phyloP scores from a whole-genome alignment of 2,113 vertebrate genomes.

The Leucopternis melanops region DNA sequence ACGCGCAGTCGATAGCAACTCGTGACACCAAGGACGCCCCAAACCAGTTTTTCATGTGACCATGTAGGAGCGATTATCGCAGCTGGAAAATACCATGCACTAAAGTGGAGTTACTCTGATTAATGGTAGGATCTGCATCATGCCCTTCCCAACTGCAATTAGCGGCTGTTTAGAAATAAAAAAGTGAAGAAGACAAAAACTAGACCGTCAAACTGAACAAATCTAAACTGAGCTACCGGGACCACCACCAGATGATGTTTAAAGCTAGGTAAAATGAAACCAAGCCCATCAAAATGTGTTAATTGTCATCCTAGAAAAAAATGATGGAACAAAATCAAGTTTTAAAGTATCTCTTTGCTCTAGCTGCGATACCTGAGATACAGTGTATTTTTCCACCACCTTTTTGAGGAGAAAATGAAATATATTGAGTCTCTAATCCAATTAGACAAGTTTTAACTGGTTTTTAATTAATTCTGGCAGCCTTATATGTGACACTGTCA shows the following conservation, averaged over 20 bases:
- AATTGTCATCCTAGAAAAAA: background rate
- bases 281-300: background rate
- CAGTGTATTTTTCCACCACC: background rate
- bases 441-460: no score
- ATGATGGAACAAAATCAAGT: background rate
- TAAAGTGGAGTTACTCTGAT: background rate
- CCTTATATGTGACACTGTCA: no score
- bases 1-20: background rate
- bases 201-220: accelerated
- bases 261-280: background rate
- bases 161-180: background rate
- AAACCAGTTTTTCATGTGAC: background rate
- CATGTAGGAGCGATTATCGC: background rate
- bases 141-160: accelerated
- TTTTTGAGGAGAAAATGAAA: no score
- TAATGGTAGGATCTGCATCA: background rate
- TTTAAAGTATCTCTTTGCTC: background rate
- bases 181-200: background rate
- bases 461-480: no score
- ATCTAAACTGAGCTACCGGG: background rate
- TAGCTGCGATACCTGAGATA: background rate
- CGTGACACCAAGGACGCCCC: background rate
- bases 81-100: background rate
- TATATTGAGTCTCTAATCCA: no score
- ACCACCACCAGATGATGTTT: background rate